These are phyloP conservation scores for Hippoglossus hippoglossus DNA, from an alignment of 2,797 vertebrate species.

Conservation along the genomic window DNA sequence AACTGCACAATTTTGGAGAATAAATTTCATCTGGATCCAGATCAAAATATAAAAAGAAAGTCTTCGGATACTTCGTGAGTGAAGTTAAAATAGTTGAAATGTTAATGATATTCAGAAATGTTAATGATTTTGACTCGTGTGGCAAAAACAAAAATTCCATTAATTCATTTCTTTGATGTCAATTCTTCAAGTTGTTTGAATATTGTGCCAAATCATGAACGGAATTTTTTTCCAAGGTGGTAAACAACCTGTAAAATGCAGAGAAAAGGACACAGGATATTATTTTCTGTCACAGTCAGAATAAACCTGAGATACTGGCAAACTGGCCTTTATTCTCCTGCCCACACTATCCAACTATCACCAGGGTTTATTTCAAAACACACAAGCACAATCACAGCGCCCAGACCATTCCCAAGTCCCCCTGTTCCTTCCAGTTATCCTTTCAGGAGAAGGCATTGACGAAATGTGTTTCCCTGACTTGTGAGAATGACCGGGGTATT, in stretches of 20 bases:
- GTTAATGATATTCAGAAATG: too few relatives aligned
- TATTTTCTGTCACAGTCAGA: too few relatives aligned
- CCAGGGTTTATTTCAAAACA: neutral
- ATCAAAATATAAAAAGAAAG: too few relatives aligned
- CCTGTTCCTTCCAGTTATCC: constrained; percentile 15
- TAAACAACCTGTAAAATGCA: neutral
- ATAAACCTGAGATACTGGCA: neutral
- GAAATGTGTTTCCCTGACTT: constrained; percentile 47
- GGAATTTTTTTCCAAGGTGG: neutral
- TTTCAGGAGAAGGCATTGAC: constrained; percentile 28
- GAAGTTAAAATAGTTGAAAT: too few relatives aligned
- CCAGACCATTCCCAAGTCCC: neutral
- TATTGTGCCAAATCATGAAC: neutral
- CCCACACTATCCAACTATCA: neutral
- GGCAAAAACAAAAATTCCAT: too few relatives aligned
- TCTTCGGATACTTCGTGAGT: too few relatives aligned
- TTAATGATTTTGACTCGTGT: too few relatives aligned
- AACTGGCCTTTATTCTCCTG: neutral
- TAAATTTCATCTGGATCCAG: too few relatives aligned
- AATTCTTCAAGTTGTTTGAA: neutral
- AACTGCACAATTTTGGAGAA: too few relatives aligned
- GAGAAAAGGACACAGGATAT: too few relatives aligned
- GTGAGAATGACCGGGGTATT: constrained; percentile 54
- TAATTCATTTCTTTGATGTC: neutral
- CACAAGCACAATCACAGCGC: constrained; percentile 7